Conservation (phyloP, 2,888 invertebrate genomes). For the Parnassius orleans region DNA sequence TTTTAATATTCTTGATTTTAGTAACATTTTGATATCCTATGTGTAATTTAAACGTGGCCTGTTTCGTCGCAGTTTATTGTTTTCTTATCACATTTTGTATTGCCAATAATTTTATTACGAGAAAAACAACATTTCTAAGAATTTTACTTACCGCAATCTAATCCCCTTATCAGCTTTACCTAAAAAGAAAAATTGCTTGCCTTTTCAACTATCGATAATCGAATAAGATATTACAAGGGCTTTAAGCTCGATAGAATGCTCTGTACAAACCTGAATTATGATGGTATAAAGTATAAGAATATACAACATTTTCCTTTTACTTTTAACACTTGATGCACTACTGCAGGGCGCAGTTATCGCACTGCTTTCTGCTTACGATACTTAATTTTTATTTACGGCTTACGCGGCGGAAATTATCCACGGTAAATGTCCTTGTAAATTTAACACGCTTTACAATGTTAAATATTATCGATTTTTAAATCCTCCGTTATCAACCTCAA, state of each 20-base stretch:
- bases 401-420: conserved; percentile 59
- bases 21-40: background rate
- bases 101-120: background rate
- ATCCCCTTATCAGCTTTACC: conserved; percentile 42
- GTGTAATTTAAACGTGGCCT: background rate
- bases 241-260: background rate
- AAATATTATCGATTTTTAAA: conserved; percentile 37
- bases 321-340: conserved; percentile 39
- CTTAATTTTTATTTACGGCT: conserved; percentile 51
- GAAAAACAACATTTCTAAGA: background rate
- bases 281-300: conserved; percentile 26
- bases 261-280: conserved; percentile 51
- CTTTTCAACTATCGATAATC: conserved; percentile 8
- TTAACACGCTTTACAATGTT: conserved; percentile 42
- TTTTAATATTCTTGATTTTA: too few relatives aligned
- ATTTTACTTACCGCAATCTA: conserved; percentile 51
- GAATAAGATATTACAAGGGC: background rate
- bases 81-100: conserved; percentile 16
- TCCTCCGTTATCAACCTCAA: background rate
- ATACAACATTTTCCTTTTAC: conserved; percentile 27
- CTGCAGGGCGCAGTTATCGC: conserved; percentile 40
- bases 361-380: conserved; percentile 45
- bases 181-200: conserved; percentile 42
- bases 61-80: background rate
- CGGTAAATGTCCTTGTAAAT: conserved; percentile 63